phyloP scores from a whole-genome alignment of 1,140 invertebrate genomes.

The Eufriesea mexicana region DNA sequence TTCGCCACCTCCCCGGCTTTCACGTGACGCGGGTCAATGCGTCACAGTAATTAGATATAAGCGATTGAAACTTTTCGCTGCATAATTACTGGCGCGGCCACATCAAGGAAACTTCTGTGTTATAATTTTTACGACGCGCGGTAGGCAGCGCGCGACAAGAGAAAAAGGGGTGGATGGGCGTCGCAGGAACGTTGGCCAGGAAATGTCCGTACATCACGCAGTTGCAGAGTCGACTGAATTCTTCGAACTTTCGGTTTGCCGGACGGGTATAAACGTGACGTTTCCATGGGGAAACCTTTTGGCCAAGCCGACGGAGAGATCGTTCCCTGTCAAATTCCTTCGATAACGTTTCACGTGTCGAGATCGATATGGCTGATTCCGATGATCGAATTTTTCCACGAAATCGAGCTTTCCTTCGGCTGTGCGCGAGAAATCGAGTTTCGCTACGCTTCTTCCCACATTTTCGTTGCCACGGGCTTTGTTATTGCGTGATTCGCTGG shows the following conservation, averaged over 20 bases:
- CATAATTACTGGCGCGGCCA: constrained; percentile 48
- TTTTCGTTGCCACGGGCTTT: too few relatives aligned
- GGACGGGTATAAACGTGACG: constrained; percentile 52
- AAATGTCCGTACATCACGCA: constrained; percentile 58
- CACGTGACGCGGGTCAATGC: constrained; percentile 54
- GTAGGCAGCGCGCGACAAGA: constrained; percentile 4
- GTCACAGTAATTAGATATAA: constrained; percentile 58
- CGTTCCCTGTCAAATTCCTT: background rate
- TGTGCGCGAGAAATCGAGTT: too few relatives aligned
- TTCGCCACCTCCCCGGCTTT: constrained; percentile 19
- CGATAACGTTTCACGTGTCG: background rate
- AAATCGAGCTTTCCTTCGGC: too few relatives aligned
- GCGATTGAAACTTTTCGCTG: constrained; percentile 57
- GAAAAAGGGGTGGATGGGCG: background rate
- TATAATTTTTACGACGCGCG: constrained; percentile 54
- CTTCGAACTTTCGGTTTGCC: constrained; percentile 14
- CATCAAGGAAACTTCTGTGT: constrained; percentile 44
- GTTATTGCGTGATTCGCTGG: too few relatives aligned
- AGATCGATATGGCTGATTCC: background rate
- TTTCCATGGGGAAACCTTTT: constrained; percentile 8
- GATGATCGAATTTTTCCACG: too few relatives aligned
- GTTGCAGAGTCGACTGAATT: constrained; percentile 32
- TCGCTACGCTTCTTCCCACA: too few relatives aligned
- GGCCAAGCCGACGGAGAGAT: background rate
- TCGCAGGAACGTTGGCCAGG: constrained; percentile 15